Conservation (phyloP, 2,113 vertebrate species). For the Romanogobio albipinnatus region DNA sequence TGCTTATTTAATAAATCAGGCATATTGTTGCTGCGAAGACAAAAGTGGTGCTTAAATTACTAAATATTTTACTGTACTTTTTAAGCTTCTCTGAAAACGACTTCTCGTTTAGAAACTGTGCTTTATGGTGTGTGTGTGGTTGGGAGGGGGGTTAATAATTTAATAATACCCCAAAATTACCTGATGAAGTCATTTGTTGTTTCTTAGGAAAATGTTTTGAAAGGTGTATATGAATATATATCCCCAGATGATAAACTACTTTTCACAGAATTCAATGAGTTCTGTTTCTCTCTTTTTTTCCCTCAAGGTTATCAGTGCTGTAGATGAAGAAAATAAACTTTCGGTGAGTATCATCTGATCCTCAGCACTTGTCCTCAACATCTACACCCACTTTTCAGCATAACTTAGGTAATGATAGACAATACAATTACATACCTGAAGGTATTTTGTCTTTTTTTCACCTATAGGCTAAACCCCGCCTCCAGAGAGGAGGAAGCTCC, state of each 20-base stretch:
- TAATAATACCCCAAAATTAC: neutral
- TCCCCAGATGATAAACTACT: neutral
- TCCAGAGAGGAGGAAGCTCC: conserved; percentile 78
- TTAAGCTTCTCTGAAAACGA: no score
- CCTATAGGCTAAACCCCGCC: conserved; percentile 72
- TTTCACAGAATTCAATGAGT: neutral
- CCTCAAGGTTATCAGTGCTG: conserved; percentile 56
- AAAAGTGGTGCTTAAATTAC: no score
- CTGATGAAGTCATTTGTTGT: neutral
- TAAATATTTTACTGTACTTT: no score
- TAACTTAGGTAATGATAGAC: neutral
- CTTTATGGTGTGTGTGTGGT: neutral
- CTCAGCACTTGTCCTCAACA: neutral
- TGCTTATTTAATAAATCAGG: no score
- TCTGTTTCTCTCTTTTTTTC: conserved; percentile 17
- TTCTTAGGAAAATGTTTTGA: no score
- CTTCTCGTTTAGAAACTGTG: neutral
- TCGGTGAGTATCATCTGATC: conserved; percentile 60
- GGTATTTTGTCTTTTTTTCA: neutral
- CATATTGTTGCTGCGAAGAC: no score
- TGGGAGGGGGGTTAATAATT: neutral
- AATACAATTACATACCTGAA: neutral
- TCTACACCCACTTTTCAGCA: neutral
- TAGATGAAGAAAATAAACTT: conserved; percentile 73
- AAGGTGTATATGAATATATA: no score